Evolutionary conservation across 2,888 invertebrate species (phyloP).

Genomic region (Dynastes tityus): DNA sequence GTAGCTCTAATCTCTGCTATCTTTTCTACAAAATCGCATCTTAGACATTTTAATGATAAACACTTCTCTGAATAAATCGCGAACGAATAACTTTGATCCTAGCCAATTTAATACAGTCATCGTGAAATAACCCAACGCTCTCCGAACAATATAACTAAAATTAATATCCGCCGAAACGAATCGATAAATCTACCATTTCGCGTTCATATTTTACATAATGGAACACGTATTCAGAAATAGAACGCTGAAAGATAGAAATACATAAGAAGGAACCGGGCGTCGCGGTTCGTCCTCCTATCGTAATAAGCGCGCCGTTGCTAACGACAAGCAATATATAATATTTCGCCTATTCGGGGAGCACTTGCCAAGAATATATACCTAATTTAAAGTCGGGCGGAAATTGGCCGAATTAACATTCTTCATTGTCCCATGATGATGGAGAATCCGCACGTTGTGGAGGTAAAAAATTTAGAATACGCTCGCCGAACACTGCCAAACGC

Average conservation of each 20-base stretch:
- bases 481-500: background rate
- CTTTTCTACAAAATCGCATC: too few relatives aligned
- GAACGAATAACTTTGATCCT: background rate
- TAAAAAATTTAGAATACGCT: background rate
- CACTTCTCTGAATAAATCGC: background rate
- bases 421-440: constrained; percentile 23
- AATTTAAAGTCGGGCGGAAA: constrained; percentile 34
- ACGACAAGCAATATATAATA: constrained; percentile 36
- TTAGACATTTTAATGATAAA: background rate
- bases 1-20: too few relatives aligned
- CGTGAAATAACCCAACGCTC: background rate
- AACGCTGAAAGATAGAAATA: constrained; percentile 1
- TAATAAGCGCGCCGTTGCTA: constrained; percentile 15
- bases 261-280: background rate
- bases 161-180: constrained; percentile 9
- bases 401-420: constrained; percentile 43
- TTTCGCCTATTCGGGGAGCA: constrained; percentile 22
- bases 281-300: constrained; percentile 5
- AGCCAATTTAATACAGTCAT: background rate
- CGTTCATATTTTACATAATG: constrained; percentile 7
- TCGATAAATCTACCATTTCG: background rate
- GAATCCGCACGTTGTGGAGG: background rate
- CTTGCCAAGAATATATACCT: constrained; percentile 42
- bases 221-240: background rate
- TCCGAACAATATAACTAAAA: background rate